Evolutionary conservation across 1,140 invertebrate species (phyloP).

Genomic region (Rhagoletis zephyria): DNA sequence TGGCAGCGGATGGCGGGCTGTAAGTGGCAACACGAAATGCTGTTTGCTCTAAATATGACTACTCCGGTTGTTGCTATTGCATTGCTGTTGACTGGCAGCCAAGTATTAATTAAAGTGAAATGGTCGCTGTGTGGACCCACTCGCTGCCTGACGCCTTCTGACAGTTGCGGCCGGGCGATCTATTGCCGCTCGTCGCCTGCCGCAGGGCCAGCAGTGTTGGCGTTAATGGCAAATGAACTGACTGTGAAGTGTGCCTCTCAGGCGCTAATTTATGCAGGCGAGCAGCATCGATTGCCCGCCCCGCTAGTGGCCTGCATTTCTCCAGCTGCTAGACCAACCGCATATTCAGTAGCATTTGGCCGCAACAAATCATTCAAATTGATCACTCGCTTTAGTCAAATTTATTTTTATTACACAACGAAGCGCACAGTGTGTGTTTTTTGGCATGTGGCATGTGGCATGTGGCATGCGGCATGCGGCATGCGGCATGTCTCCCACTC

Average conservation of each 20-base stretch:
- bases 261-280: constrained; percentile 40
- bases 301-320: constrained; percentile 3
- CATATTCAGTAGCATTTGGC: constrained; percentile 20
- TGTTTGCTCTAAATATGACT: neutral
- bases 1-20: no score
- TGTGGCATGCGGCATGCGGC: neutral
- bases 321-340: neutral
- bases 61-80: neutral
- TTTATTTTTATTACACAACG: constrained; percentile 12
- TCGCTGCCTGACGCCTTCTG: neutral
- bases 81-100: neutral
- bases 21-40: neutral
- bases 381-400: constrained; percentile 42
- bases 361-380: constrained; percentile 49
- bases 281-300: neutral
- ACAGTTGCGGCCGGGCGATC: neutral
- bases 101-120: constrained; percentile 47
- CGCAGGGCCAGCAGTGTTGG: constrained; percentile 2
- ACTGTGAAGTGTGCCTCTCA: neutral
- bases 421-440: neutral
- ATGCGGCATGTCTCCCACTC: neutral
- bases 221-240: constrained; percentile 13
- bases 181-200: neutral
- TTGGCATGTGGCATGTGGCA: neutral
- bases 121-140: neutral